A percentile compares a stretch with the other conserved stretches of the same genome.
These are phyloP conservation scores for Calameuta filiformis DNA, from an alignment of 2,888 invertebrate genomes.

Conservation along the genomic window DNA sequence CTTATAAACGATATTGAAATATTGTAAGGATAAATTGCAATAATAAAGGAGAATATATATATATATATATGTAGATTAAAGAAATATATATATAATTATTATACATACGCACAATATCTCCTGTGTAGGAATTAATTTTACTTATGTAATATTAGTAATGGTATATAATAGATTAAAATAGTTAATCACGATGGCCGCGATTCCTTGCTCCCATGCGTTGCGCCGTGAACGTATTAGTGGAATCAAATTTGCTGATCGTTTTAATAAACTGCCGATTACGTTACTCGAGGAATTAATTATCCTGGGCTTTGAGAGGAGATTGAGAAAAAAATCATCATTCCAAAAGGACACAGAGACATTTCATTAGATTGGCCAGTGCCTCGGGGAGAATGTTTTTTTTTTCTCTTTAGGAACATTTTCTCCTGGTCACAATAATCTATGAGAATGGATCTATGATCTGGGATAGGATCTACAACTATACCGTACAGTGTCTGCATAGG, in stretches of 20 bases:
- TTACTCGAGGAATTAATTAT: not conserved
- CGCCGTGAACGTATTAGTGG: not conserved
- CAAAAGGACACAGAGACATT: not conserved
- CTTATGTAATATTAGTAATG: not conserved
- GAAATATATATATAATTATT: not conserved
- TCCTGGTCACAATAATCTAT: not conserved
- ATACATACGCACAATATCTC: not conserved
- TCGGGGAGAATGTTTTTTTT: not conserved
- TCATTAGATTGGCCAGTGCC: not conserved
- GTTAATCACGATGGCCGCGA: not conserved
- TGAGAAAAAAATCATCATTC: not conserved
- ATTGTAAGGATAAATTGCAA: constrained; percentile 18
- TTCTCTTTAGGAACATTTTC: not conserved
- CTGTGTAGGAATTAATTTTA: not conserved
- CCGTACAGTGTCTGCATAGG: not conserved
- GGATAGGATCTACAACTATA: not conserved
- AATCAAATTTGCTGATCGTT: not conserved
- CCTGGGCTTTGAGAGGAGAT: not conserved
- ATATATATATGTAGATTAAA: not conserved
- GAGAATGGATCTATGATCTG: not conserved
- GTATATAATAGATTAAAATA: not conserved
- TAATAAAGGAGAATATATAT: not conserved
- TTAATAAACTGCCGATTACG: not conserved
- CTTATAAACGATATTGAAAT: constrained; percentile 12
- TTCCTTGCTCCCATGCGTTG: not conserved